Evolutionary conservation across 2,888 invertebrate genomes (phyloP), one percentile per base, ranked within the genome.

Genomic region (Lasioglossum zephyrum): DNA sequence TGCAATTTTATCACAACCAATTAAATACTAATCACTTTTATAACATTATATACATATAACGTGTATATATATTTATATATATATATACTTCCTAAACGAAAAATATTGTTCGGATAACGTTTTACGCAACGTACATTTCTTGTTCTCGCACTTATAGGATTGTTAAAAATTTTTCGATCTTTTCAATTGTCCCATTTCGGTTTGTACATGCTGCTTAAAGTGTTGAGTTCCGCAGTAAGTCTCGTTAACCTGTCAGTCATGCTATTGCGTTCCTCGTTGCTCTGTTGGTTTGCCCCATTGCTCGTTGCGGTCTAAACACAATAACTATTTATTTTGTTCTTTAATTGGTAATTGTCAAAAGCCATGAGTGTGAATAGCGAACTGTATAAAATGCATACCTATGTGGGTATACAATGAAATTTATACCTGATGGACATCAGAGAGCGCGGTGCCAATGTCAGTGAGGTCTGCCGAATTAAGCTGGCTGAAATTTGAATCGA

Each of bases 231-330:
- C 82, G 95, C 95, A 66, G 96, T 95, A 77, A 96, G 91, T 88
- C 95, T 95, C n/a, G 96, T 96, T 85, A 96, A 95, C 92, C 96
- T 96, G 87, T 96, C 96, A 4, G 96, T 95, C 96, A 96, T 96
- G 90, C 95, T 96, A 77, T 93, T 86, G 31, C 79, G 89, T 77
- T 92, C 93, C 16, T 79, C 89, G 69, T 87, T 87, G 69, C 47
- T 81, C 49, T 85, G 91, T 16, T 79, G 79, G 41, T 87, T 88
- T n/a, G 47, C 63, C 60, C 77, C 88, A 77, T 86, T 90, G 26
- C 57, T 84, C 39, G 84, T 73, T 47, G 90, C 90, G 4, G 85
- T 74, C 91, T 92, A 85, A 69, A 85, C 36, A 63, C 26, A 41
- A 73, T 26, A 78, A 77, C 13, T 73, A 49, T 60, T 76, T 36